A percentile compares a stretch with the other conserved stretches of the same genome.
Evolutionary conservation across 1,140 invertebrate genomes (phyloP).

Genomic region (Cataglyphis hispanica): DNA sequence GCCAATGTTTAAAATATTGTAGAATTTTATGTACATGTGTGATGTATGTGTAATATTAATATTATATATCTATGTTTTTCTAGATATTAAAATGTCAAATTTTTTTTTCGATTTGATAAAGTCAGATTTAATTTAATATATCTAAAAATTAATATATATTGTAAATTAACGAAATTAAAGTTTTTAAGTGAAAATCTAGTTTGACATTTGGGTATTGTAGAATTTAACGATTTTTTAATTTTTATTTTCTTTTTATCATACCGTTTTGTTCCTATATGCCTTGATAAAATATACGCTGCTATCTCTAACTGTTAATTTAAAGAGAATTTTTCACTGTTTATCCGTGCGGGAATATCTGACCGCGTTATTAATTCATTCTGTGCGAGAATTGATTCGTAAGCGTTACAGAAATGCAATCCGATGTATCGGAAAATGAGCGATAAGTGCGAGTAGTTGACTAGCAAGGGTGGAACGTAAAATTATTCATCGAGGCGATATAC

Average conservation of each 20-base stretch:
- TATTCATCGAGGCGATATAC: constrained; percentile 30
- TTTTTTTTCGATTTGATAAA: background rate
- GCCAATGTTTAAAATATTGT: background rate
- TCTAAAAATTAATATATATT: too few species aligned
- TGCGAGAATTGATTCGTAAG: constrained; percentile 52
- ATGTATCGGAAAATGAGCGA: constrained; percentile 60
- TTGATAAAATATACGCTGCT: background rate
- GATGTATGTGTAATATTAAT: background rate
- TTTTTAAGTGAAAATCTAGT: background rate
- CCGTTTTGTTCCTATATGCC: background rate
- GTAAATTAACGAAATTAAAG: background rate
- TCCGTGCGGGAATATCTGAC: background rate
- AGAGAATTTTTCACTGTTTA: constrained; percentile 20
- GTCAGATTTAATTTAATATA: too few species aligned
- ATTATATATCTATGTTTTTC: background rate
- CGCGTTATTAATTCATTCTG: constrained; percentile 12
- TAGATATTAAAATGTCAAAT: background rate
- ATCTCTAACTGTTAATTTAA: background rate
- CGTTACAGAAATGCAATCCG: constrained; percentile 32
- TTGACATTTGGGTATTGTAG: background rate
- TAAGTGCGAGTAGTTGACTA: constrained; percentile 21
- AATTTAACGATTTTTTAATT: background rate
- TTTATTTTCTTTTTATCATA: background rate
- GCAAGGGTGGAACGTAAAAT: constrained; percentile 24
- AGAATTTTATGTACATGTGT: background rate